Evolutionary conservation across 2,113 vertebrate genomes (phyloP).

Genomic region (Oophaga pumilio): DNA sequence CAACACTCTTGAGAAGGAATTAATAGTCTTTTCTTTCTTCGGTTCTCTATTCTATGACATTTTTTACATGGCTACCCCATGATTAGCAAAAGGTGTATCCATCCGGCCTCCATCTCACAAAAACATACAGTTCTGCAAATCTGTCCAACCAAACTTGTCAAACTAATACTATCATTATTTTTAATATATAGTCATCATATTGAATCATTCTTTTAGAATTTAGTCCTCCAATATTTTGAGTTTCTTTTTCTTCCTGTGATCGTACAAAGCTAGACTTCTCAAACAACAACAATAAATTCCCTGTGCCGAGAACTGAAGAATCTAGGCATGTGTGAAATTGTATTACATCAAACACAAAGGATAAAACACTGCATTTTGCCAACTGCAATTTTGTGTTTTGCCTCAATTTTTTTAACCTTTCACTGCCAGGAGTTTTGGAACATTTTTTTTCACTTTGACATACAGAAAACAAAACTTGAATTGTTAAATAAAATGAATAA

Average conservation of each 20-base stretch:
- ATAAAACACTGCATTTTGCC: neutral
- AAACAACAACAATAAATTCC: neutral
- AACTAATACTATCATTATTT: neutral
- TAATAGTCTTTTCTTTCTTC: too few species aligned
- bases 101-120: too few species aligned
- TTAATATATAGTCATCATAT: neutral
- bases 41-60: too few species aligned
- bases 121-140: neutral
- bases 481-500: neutral
- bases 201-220: neutral
- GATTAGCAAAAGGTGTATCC: too few species aligned
- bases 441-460: neutral
- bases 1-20: too few species aligned
- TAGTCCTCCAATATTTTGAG: neutral
- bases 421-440: neutral
- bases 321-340: neutral
- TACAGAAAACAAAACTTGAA: neutral
- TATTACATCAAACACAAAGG: slow-evolving; percentile 7
- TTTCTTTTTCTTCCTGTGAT: neutral
- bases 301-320: neutral
- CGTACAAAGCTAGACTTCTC: neutral
- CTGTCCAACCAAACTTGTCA: neutral
- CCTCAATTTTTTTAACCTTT: neutral
- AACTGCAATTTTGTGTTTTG: neutral
- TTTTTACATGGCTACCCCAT: too few species aligned